Conservation (phyloP, 2,113 vertebrate genomes). For the Dicentrarchus labrax region DNA sequence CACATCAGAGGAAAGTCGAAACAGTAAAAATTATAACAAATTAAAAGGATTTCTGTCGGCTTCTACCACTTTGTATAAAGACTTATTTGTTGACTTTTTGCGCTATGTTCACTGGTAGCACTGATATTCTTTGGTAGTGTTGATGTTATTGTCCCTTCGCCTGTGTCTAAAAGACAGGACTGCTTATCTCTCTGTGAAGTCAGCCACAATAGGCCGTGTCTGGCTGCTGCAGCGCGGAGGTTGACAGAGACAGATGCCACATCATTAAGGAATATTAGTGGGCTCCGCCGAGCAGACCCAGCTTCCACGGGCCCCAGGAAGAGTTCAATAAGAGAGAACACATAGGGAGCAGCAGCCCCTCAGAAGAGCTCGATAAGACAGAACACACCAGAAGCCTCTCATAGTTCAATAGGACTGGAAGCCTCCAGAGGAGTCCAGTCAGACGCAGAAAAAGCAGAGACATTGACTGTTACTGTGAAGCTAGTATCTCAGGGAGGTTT, state of each 20-base stretch:
- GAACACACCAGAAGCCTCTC: constrained; percentile 63
- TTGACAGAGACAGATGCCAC: constrained; percentile 87
- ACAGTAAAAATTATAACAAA: constrained; percentile 44
- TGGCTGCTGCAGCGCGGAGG: constrained; percentile 60
- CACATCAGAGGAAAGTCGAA: constrained; percentile 41
- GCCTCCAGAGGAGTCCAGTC: constrained; percentile 59
- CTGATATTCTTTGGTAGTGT: constrained; percentile 44
- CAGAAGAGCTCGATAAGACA: constrained; percentile 68
- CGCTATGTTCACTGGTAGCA: constrained; percentile 32
- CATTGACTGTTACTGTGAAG: constrained; percentile 41
- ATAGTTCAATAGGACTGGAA: constrained; percentile 48
- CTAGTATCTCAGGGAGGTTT: constrained; percentile 42
- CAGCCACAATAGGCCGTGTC: constrained; percentile 75
- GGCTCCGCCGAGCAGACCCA: constrained; percentile 79
- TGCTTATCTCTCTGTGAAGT: constrained; percentile 82
- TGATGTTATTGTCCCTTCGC: constrained; percentile 67
- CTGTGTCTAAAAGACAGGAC: constrained; percentile 71
- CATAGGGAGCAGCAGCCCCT: constrained; percentile 57
- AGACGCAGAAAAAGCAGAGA: constrained; percentile 32
- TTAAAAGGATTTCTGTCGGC: constrained; percentile 39
- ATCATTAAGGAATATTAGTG: constrained; percentile 88
- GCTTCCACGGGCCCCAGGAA: constrained; percentile 75
- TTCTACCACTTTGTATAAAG: constrained; percentile 42
- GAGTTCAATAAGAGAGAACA: constrained; percentile 82
- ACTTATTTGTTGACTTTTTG: constrained; percentile 70